Evolutionary conservation across 2,113 vertebrate genomes (phyloP).

Genomic region (Tyto alba): DNA sequence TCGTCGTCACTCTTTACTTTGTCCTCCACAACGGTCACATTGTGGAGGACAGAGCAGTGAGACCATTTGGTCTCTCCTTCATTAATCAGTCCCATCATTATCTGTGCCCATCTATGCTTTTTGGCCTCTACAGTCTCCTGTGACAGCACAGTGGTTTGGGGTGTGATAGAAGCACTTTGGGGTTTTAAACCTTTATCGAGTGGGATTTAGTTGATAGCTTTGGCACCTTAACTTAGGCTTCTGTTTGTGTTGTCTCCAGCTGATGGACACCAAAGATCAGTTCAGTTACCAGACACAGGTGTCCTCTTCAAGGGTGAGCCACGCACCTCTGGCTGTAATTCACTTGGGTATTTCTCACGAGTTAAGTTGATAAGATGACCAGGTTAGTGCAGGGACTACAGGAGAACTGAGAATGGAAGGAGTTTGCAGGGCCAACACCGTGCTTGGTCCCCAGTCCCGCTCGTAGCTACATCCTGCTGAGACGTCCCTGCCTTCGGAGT

Average conservation of each 20-base stretch:
- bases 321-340: fast-evolving
- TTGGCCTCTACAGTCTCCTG: neutral
- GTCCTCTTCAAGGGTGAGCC: neutral
- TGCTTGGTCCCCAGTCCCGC: neutral
- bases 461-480: neutral
- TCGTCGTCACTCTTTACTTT: neutral
- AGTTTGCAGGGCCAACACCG: fast-evolving
- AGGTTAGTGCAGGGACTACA: neutral
- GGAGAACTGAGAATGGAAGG: neutral
- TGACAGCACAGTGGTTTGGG: neutral
- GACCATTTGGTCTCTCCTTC: neutral
- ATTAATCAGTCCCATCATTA: neutral
- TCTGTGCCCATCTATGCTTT: neutral
- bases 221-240: neutral
- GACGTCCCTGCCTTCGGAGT: neutral
- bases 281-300: neutral
- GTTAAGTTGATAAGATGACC: no score
- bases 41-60: neutral
- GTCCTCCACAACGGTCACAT: neutral
- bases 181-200: neutral
- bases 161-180: neutral
- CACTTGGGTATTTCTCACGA: neutral
- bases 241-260: neutral
- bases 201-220: neutral
- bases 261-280: neutral